phyloP scores from a whole-genome alignment of 92 coral and sea anemone genomes.

The Porites evermanni region DNA sequence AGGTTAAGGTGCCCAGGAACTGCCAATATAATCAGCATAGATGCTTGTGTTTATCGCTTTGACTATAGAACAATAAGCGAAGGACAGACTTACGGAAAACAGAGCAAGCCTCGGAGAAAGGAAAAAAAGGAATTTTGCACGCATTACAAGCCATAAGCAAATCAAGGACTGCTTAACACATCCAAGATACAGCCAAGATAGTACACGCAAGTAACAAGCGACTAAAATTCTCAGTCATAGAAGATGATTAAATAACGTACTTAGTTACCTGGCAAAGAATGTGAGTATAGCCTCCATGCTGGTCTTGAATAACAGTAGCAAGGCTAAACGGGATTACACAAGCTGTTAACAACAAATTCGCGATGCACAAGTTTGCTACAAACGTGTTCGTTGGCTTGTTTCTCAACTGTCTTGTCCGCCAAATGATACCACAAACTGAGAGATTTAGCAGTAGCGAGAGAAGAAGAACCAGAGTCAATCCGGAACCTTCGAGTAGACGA shows the following conservation, averaged over 20 bases:
- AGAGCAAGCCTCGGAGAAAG: no score
- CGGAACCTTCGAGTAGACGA: conserved; percentile 63
- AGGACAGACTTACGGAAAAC: no score
- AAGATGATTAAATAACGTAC: neutral
- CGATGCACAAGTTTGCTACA: conserved; percentile 77
- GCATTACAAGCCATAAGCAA: no score
- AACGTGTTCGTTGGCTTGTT: conserved; percentile 73
- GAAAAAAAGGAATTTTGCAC: no score
- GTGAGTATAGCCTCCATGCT: conserved; percentile 56
- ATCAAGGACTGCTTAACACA: no score
- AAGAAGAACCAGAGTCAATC: conserved; percentile 54
- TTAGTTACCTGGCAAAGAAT: conserved; percentile 77
- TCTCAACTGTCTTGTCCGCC: conserved; percentile 57
- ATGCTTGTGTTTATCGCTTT: no score
- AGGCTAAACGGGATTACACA: conserved; percentile 86
- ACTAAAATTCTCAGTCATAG: neutral
- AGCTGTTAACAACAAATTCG: conserved; percentile 73
- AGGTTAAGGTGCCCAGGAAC: no score
- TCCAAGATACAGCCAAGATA: no score
- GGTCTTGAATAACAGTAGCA: conserved; percentile 62
- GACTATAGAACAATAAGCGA: no score
- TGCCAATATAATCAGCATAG: no score
- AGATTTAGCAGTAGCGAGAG: conserved; percentile 68
- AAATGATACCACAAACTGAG: conserved; percentile 71
- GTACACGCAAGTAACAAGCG: neutral